A percentile compares a stretch with the other conserved stretches of the same genome.
Conservation (phyloP, 2,113 vertebrate species). For the Dipodomys merriami region DNA sequence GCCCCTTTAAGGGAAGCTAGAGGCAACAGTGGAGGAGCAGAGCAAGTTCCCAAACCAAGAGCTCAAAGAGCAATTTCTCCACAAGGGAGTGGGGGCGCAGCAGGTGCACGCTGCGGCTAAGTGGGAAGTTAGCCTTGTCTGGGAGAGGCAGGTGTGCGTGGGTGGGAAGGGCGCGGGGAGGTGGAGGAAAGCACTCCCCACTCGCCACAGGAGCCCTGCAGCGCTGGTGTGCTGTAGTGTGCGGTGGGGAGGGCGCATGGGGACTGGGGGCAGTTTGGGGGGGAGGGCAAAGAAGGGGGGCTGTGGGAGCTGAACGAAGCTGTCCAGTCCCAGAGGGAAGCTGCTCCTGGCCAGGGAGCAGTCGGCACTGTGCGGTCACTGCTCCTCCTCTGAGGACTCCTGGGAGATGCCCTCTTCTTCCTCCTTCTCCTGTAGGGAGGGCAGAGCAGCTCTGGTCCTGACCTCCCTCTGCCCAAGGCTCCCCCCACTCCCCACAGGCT, state of each 20-base stretch:
- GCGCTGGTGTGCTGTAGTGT: constrained; percentile 74
- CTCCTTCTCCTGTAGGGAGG: constrained; percentile 89
- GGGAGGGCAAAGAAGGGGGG: not conserved
- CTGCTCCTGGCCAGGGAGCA: constrained; percentile 89
- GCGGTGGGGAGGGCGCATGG: not conserved
- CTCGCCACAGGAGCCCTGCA: not conserved
- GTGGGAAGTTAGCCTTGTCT: constrained; percentile 57
- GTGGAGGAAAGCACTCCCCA: constrained; percentile 16
- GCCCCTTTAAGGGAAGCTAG: constrained; percentile 50
- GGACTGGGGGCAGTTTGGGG: not conserved
- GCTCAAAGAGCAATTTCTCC: constrained; percentile 37
- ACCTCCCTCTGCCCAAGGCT: not conserved
- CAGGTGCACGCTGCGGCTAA: constrained; percentile 43
- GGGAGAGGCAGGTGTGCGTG: not conserved
- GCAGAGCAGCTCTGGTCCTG: not conserved
- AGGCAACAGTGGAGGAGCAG: not conserved
- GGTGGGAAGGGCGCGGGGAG: not conserved
- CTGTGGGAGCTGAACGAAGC: constrained; percentile 41
- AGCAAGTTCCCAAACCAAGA: constrained; percentile 32
- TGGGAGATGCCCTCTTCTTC: constrained; percentile 93
- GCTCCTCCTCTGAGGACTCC: constrained; percentile 96
- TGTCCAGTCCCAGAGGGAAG: constrained; percentile 74
- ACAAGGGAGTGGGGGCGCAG: not conserved
- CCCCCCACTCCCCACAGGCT: constrained; percentile 18
- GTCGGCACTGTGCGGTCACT: constrained; percentile 88